Conservation (phyloP, 2,888 invertebrate genomes). For the Lepas anatifera region DNA sequence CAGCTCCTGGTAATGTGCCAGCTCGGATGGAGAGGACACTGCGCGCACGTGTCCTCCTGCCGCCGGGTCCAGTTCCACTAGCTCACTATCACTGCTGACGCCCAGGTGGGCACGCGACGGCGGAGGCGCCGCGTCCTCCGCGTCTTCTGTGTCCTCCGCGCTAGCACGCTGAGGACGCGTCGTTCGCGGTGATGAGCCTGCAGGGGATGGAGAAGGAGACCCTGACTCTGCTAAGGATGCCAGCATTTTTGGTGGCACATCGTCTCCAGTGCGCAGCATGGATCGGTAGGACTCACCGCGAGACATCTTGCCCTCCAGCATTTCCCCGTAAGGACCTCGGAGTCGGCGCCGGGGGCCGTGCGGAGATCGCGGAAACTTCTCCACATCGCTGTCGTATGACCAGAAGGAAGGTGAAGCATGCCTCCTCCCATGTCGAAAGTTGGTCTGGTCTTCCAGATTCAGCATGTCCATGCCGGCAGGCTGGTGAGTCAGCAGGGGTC, state of each 20-base stretch:
- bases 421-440: neutral
- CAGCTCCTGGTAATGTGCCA: neutral
- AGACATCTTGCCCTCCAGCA: conserved; percentile 14
- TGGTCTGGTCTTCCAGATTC: neutral
- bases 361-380: neutral
- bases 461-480: neutral
- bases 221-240: neutral
- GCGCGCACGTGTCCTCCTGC: conserved; percentile 10
- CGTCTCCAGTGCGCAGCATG: neutral
- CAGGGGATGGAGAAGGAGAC: neutral
- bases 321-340: conserved; percentile 15
- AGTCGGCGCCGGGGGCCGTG: neutral
- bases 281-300: neutral
- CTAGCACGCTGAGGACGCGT: neutral
- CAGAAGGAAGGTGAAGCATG: neutral
- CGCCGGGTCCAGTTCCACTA: neutral
- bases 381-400: conserved; percentile 8
- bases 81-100: neutral
- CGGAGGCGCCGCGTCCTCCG: no score
- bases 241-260: neutral
- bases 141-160: no score
- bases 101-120: neutral
- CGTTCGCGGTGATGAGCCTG: neutral
- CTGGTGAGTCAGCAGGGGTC: neutral
- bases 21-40: neutral